phyloP scores from a whole-genome alignment of 2,797 vertebrate genomes.

The Dipus sagitta region DNA sequence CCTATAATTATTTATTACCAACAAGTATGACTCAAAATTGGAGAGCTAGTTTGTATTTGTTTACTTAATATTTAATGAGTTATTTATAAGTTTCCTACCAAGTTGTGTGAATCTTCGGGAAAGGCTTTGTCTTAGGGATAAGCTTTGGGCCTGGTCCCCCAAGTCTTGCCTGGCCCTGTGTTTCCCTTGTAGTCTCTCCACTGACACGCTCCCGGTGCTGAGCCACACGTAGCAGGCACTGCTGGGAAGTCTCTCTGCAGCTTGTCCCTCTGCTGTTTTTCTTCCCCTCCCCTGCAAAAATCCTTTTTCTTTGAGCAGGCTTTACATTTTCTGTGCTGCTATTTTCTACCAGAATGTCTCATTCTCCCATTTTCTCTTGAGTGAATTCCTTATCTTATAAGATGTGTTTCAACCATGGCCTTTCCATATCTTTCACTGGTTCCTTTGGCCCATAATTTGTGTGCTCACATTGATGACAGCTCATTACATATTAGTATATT shows the following conservation, averaged over 20 bases:
- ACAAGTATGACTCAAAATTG: background rate
- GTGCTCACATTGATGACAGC: background rate
- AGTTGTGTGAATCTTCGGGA: background rate
- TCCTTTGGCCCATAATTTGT: background rate
- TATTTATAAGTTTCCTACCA: background rate
- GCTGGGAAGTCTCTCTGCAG: background rate
- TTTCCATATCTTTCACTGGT: background rate
- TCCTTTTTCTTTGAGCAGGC: background rate
- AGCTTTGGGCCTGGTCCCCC: background rate
- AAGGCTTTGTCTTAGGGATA: background rate
- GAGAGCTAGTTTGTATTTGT: constrained; percentile 7
- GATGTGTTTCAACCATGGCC: background rate
- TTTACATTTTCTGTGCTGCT: background rate
- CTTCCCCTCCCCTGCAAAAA: background rate
- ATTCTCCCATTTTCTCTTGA: background rate
- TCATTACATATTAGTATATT: background rate
- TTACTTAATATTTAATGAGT: background rate
- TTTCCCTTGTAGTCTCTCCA: background rate
- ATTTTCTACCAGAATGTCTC: background rate
- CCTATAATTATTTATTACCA: background rate
- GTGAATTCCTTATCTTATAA: background rate
- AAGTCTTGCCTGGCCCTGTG: background rate
- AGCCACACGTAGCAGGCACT: background rate
- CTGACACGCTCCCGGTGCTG: background rate
- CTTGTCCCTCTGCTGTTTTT: background rate